A percentile compares a stretch with the other conserved stretches of the same genome.
Evolutionary conservation across 2,797 vertebrate species (phyloP).

Genomic region (Eutrigla gurnardus): DNA sequence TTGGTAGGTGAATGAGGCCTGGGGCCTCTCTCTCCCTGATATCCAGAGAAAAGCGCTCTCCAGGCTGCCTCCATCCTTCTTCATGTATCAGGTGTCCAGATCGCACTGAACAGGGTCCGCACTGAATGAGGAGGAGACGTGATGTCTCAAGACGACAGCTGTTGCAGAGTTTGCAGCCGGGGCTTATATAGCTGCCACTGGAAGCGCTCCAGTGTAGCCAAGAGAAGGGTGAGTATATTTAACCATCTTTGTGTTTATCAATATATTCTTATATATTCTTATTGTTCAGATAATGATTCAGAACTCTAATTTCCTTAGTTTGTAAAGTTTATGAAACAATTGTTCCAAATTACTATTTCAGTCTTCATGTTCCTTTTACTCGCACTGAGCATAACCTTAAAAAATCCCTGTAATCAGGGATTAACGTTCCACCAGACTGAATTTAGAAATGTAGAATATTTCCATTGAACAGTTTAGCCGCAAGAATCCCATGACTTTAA

Average conservation of each 20-base stretch:
- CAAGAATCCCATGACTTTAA: neutral
- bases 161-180: constrained; percentile 81
- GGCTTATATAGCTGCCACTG: constrained; percentile 90
- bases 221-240: constrained; percentile 71
- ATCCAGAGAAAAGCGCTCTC: constrained; percentile 23
- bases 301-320: neutral
- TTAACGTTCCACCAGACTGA: constrained; percentile 48
- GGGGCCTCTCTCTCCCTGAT: constrained; percentile 15
- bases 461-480: neutral
- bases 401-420: constrained; percentile 46
- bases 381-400: constrained; percentile 17
- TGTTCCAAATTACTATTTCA: neutral
- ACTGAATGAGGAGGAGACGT: constrained; percentile 27
- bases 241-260: neutral
- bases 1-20: constrained; percentile 46
- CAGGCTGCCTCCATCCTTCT: constrained; percentile 21
- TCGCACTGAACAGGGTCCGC: constrained; percentile 10
- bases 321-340: constrained; percentile 10
- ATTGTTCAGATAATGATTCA: neutral
- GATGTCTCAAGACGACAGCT: constrained; percentile 56
- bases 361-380: constrained; percentile 6
- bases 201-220: constrained; percentile 58
- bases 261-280: neutral
- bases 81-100: constrained; percentile 34
- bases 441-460: constrained; percentile 18